Evolutionary conservation across 2,113 vertebrate genomes (phyloP), one percentile per base, ranked within the genome.

Genomic region (Falco punctatus): DNA sequence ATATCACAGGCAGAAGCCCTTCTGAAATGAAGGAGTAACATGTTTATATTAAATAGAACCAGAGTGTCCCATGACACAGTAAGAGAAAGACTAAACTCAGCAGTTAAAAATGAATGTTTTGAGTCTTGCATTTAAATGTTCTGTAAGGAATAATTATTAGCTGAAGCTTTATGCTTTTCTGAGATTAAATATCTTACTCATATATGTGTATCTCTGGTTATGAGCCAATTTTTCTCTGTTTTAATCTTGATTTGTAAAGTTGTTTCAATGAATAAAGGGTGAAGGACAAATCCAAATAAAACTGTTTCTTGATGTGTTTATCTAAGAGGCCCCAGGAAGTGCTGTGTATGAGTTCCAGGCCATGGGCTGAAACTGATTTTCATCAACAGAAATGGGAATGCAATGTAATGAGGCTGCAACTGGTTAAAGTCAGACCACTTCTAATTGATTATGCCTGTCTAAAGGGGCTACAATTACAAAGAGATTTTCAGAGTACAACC

Each of bases 351-450:
- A 98, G 94, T 97, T 98, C 97, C 98, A 98, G 97, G 96, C 97
- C 96, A 97, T 51, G 66, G 96, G 90, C 94, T 98, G 96, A 98
- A 97, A 94, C 90, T 96, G 95, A 98, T 97, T 98, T 98, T 97
- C 96, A 98, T 97, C 96, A 97, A 92, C 96, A 95, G 95, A 98
- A 98, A 97, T 35, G 95, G 90, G 96, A 98, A 97, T 97, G 95
- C 96, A 96, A 73, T 85, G 88, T 97, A 98, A 96, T 97, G 96
- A 97, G 91, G 89, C 97, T 98, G 96, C 94, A 98, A 97, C 97
- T 98, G 97, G 96, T 98, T 98, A 98, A 97, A 98, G 96, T 98
- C 96, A 97, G 94, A 96, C 96, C 89, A 95, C 91, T 97, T 96
- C 93, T 98, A 97, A 98, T 97, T 98, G 97, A 97, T 97, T 98